Percentiles rank a stretch among this genome's conserved stretches.
Evolutionary conservation across 2,888 invertebrate genomes (phyloP).

Genomic region (Tetramorium bicarinatum): DNA sequence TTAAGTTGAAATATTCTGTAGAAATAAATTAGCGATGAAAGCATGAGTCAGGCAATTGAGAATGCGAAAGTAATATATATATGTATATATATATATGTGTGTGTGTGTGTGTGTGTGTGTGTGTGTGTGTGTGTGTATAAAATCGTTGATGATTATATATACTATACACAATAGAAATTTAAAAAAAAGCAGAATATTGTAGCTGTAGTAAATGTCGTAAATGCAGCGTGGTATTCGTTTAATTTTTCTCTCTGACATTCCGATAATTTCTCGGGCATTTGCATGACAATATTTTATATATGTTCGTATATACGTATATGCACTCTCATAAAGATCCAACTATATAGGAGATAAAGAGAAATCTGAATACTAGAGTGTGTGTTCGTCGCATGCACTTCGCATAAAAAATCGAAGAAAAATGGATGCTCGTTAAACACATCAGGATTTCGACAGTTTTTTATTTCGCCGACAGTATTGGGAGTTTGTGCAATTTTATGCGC

Average conservation of each 20-base stretch:
- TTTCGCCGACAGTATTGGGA: not conserved
- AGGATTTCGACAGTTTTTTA: constrained; percentile 44
- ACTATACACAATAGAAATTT: not conserved
- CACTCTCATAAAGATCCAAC: constrained; percentile 72
- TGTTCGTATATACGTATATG: constrained; percentile 47
- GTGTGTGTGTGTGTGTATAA: not conserved
- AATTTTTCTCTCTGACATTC: constrained; percentile 59
- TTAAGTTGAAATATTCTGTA: constrained; percentile 7
- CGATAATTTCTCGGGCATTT: constrained; percentile 70
- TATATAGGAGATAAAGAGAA: constrained; percentile 80
- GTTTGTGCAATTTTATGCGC: constrained; percentile 8
- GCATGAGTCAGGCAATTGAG: constrained; percentile 38
- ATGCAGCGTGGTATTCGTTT: constrained; percentile 34
- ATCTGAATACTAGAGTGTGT: constrained; percentile 86
- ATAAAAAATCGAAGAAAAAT: constrained; percentile 67
- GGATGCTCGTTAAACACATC: constrained; percentile 31
- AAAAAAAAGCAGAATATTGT: constrained; percentile 8
- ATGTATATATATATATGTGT: not conserved
- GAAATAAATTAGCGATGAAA: constrained; percentile 31
- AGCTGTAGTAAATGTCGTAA: constrained; percentile 18
- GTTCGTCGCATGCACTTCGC: constrained; percentile 83
- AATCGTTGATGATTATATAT: constrained; percentile 25
- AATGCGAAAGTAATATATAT: constrained; percentile 29
- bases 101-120: not conserved
- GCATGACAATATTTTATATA: constrained; percentile 66